Base-by-base conservation (phyloP, 2,888 invertebrate species). In the Trachelus stipa region DNA sequence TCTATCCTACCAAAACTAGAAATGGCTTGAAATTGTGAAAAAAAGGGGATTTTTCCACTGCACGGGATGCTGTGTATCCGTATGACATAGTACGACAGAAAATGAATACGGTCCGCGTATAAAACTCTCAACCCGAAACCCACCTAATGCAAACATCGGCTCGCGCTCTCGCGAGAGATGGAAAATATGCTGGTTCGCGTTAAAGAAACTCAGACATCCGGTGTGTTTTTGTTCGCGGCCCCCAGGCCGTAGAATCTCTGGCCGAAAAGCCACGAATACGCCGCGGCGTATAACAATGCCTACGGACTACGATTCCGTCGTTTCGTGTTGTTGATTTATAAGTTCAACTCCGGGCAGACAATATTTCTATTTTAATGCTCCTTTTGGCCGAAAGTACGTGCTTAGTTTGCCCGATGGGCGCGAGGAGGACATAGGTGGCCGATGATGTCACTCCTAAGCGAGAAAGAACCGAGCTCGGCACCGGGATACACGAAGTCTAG, bases 361-460 rank as follows among this genome's bases (percentile, higher is more conserved):
- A 88, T 89, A 88, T 88, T 88, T 88, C 87, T 84, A 84, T 87
- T 85, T 83, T 80, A 80, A 83, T 85, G 82, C 79, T 87, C 83
- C 84, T 88, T 89, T 87, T 86, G 83, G 85, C 79, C 81, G 84
- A 85, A 85, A 85, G 83, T 85, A 87, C 87, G 87, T 87, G 87
- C 87, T 74, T 77, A 78, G 87, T 81, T 80, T 87, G 83, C 81
- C 77, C 82, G 83, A 87, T 83, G 82, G 80, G 81, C 76, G 85
- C 83, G 83, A 86, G 85, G 81, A 84, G 85, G 85, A 86, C 86
- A 87, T 89, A 86, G 87, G 87, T 87, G 86, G 84, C 82, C 85
- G 87, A 87, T 89, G 89, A 88, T 88, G 88, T 89, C 89, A 88
- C 86, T 86, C 77, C 80, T 77, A 82, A 78, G 79, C 74, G 74